phyloP scores from a whole-genome alignment of 1,140 invertebrate species.

The Eurosta solidaginis region DNA sequence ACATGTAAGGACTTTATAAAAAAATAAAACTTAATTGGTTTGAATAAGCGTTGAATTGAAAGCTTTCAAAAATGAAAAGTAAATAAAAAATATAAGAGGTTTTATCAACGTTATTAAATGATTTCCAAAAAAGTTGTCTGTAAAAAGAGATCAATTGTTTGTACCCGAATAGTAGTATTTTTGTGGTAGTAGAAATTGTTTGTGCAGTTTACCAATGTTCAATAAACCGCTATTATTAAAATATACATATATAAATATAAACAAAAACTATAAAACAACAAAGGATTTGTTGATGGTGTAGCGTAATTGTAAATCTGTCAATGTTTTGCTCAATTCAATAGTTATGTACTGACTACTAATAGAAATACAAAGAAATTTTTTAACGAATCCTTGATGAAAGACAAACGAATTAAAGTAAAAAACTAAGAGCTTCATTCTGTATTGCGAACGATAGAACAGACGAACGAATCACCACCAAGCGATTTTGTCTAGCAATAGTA shows the following conservation, averaged over 20 bases:
- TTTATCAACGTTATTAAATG: too few relatives aligned
- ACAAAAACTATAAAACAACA: background rate
- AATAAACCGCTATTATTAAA: background rate
- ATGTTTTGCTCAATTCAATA: slow-evolving; percentile 23
- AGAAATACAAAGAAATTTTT: background rate
- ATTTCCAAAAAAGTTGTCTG: too few relatives aligned
- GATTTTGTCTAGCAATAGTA: too few relatives aligned
- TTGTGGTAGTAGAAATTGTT: too few relatives aligned
- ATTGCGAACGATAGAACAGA: too few relatives aligned
- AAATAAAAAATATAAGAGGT: background rate
- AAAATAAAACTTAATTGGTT: slow-evolving; percentile 5
- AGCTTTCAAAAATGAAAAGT: background rate
- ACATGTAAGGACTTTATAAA: background rate
- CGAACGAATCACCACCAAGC: too few relatives aligned
- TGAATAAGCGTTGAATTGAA: slow-evolving; percentile 22
- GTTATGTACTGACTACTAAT: background rate
- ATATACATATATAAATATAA: too few relatives aligned
- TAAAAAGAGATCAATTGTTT: too few relatives aligned
- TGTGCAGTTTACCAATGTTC: too few relatives aligned
- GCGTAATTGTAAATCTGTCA: background rate
- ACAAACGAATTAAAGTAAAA: background rate
- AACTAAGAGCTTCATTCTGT: too few relatives aligned
- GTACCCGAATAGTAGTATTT: too few relatives aligned
- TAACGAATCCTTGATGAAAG: background rate
- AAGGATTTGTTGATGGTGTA: background rate